Evolutionary conservation across 2,888 invertebrate genomes (phyloP).

Genomic region (Acleris laterana): DNA sequence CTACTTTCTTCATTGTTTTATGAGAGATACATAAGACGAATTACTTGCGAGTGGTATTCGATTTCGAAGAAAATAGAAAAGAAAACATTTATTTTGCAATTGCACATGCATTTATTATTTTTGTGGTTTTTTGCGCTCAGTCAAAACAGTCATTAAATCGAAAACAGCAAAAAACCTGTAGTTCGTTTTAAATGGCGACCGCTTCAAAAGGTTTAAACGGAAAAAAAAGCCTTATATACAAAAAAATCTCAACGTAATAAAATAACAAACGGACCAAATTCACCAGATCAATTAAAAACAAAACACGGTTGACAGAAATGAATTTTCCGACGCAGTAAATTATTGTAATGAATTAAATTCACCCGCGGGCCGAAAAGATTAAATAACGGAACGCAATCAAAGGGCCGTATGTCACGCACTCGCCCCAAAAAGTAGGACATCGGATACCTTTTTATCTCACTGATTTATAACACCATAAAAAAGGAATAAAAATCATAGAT

Average conservation of each 20-base stretch:
- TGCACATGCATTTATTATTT: too few species aligned
- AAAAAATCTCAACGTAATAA: neutral
- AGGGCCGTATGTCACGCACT: slow-evolving; percentile 51
- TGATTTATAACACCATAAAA: slow-evolving; percentile 72
- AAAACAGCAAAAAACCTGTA: too few species aligned
- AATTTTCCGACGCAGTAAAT: slow-evolving; percentile 29
- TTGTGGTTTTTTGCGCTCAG: too few species aligned
- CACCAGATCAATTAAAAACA: slow-evolving; percentile 28
- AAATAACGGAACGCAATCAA: slow-evolving; percentile 55
- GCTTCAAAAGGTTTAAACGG: too few species aligned
- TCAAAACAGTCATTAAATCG: too few species aligned
- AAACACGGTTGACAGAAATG: slow-evolving; percentile 30
- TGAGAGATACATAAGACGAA: too few species aligned
- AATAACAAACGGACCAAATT: slow-evolving; percentile 15
- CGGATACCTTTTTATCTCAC: slow-evolving; percentile 61
- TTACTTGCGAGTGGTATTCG: too few species aligned
- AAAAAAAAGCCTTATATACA: neutral
- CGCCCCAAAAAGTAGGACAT: slow-evolving; percentile 46
- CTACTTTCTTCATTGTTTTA: too few species aligned
- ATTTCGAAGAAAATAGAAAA: too few species aligned
- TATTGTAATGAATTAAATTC: slow-evolving; percentile 31
- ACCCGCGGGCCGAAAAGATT: slow-evolving; percentile 31
- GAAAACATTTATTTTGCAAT: too few species aligned
- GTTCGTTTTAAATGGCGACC: too few species aligned
- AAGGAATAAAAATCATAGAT: slow-evolving; percentile 65